Evolutionary conservation across 2,888 invertebrate species (phyloP), one percentile per base, ranked within the genome.

Genomic region (Polyploca ridens): DNA sequence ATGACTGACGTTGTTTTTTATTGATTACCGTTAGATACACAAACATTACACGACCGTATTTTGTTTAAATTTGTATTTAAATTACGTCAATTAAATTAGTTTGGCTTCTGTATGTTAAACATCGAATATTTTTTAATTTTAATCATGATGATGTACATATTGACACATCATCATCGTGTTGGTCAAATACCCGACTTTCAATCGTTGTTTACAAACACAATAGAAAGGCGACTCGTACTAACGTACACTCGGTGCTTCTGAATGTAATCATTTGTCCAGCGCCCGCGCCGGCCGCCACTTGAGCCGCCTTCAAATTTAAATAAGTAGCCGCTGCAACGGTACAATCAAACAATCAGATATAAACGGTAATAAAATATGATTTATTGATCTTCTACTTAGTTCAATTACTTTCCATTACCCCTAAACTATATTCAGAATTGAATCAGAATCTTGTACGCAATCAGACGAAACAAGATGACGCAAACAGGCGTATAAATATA

Each of bases 131-230:
- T n/a, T n/a, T n/a, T n/a, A n/a, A n/a, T n/a, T n/a, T n/a, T n/a
- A n/a, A n/a, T n/a, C 11, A 13, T 13, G 13, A 0, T 41, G 3
- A 33, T 33, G 33, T 5, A 41, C 41, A 61, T 44, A 44, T 44
- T 44, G 41, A 41, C 44, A 61, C 27, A 61, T 41, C 38, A 41
- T 61, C 41, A 10, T 41, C 41, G 13, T 54, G 54, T 3, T 54
- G 19, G 54, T 54, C 54, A 54, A 54, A 59, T 19, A 41, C 61
- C 41, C 6, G 68, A 76, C 72, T 75, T 79, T 75, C 74, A 76
- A 81, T 78, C 72, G 72, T 64, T 83, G 81, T 86, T 85, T 85
- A 84, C 80, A 81, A 84, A 84, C 76, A 82, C 70, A 78, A 78
- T 82, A 82, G 84, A 85, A 82, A 83, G 79, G 75, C 75, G 79